Evolutionary conservation across 2,113 vertebrate species (phyloP).

Genomic region (Excalfactoria chinensis): DNA sequence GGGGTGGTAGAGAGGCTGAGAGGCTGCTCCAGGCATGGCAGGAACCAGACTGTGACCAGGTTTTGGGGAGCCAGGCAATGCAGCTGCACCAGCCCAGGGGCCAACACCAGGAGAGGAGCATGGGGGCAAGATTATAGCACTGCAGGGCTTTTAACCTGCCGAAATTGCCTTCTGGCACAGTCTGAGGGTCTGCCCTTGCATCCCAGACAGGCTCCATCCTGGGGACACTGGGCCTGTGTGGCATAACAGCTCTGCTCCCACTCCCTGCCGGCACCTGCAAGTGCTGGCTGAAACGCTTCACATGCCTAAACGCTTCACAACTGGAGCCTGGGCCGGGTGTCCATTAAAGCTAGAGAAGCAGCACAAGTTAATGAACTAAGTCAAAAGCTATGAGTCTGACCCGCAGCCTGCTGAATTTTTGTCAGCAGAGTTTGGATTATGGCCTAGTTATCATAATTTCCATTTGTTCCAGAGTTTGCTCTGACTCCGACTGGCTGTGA

Average conservation of each 20-base stretch:
- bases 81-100: not conserved
- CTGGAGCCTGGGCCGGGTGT: conserved; percentile 12
- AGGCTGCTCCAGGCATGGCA: not conserved
- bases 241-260: accelerated
- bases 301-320: not conserved
- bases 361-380: conserved; percentile 66
- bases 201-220: accelerated
- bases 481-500: conserved; percentile 29
- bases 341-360: conserved; percentile 42
- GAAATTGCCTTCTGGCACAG: not conserved
- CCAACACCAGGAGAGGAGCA: not conserved
- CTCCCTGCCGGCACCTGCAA: not conserved
- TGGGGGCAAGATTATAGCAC: not conserved
- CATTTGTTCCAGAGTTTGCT: conserved; percentile 70
- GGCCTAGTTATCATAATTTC: conserved; percentile 69
- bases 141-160: not conserved
- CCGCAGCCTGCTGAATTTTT: conserved; percentile 52
- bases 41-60: not conserved
- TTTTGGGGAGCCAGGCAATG: not conserved
- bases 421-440: conserved; percentile 64
- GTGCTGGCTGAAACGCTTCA: not conserved
- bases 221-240: not conserved
- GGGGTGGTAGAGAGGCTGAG: accelerated
- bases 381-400: conserved; percentile 28
- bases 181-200: not conserved